phyloP scores from a whole-genome alignment of 2,797 vertebrate species.

The Choloepus didactylus region DNA sequence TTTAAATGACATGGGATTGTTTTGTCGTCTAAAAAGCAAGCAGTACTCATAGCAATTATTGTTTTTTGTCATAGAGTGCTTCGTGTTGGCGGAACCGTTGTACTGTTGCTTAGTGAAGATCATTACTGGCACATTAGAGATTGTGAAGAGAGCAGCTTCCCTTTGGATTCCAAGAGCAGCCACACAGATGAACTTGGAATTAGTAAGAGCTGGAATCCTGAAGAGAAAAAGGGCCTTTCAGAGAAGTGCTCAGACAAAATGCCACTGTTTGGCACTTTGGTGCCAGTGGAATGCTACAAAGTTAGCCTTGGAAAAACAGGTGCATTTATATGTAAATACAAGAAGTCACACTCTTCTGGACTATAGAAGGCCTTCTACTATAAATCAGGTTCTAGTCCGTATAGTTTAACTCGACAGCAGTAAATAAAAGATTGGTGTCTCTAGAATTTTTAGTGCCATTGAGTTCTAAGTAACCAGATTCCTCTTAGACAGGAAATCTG shows the following conservation, averaged over 20 bases:
- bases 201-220: not conserved
- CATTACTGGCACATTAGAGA: conserved; percentile 88
- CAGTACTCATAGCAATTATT: not conserved
- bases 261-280: conserved; percentile 84
- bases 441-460: not conserved
- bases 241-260: not conserved
- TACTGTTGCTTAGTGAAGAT: conserved; percentile 93
- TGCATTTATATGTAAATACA: conserved; percentile 93
- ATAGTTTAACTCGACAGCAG: not conserved
- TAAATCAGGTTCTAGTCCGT: not conserved
- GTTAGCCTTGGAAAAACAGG: conserved; percentile 93
- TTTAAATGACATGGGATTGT: conserved; percentile 61
- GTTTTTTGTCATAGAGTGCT: conserved; percentile 90
- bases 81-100: conserved; percentile 89
- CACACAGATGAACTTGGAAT: accelerated
- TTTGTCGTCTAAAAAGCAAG: conserved; percentile 50
- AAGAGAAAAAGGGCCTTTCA: not conserved
- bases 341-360: conserved; percentile 85
- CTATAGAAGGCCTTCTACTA: accelerated
- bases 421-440: not conserved
- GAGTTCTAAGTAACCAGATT: too few species aligned
- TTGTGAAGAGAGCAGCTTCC: not conserved
- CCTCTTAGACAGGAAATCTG: not conserved
- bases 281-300: conserved; percentile 86
- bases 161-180: not conserved